Evolutionary conservation across 1,140 invertebrate species (phyloP), one percentile per base, ranked within the genome.

Genomic region (Armadillidium nasatum): DNA sequence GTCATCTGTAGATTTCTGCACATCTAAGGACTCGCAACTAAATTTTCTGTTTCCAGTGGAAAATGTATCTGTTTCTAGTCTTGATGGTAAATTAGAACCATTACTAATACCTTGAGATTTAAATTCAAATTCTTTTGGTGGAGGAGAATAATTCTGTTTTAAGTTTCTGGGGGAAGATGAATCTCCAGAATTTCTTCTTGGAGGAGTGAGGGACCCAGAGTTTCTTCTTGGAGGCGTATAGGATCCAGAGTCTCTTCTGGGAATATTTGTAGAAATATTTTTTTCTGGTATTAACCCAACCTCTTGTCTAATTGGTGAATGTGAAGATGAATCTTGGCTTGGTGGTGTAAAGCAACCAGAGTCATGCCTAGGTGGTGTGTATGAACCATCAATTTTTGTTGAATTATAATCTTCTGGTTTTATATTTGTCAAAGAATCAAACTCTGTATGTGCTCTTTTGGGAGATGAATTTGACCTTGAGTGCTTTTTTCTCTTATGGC

Each of bases 301-400:
- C 50, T 60, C 50, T 60, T 60, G 50, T 19, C 50, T 13, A 60
- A 60, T 13, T 13, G 50, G 50, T 15, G 50, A 60, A 13, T 60
- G 50, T 19, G 19, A 60, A 2, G 11, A 19, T 13, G 50, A 60
- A 7, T 60, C 50, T 15, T 60, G 50, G 7, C 50, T 60, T 13
- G 19, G 50, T 15, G 50, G 50, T 60, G 50, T 60, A 60, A 60
- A 60, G 19, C 50, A 60, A 60, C 50, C 50, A 60, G 50, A 60
- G 19, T 60, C 50, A 13, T 19, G 50, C 7, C 50, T 60, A 60
- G 50, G 50, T 15, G 50, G 50, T 15, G 50, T 60, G 19, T 60
- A 60, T 4, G 50, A 60, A 19, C 50, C 50, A 15, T 60, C 50
- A 4, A 60, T 60, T 60, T 60, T 60, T 13, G 50, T 4, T 60